A percentile compares a stretch with the other conserved stretches of the same genome.
phyloP scores from a whole-genome alignment of 92 coral and sea anemone genomes.

The Palythoa caribaeorum region DNA sequence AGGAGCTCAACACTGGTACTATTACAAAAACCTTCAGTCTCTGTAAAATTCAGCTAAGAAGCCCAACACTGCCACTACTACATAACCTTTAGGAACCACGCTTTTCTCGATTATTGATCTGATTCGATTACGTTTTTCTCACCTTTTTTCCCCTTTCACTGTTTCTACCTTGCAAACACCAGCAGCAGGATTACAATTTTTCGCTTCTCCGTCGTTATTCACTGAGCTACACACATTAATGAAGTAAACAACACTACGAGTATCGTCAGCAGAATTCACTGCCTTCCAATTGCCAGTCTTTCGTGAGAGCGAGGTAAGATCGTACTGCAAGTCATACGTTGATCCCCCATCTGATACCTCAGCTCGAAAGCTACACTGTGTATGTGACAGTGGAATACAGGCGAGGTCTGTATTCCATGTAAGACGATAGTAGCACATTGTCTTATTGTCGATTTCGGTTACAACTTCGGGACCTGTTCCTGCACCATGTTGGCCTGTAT shows the following conservation, averaged over 20 bases:
- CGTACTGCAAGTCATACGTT: constrained; percentile 66
- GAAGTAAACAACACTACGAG: constrained; percentile 51
- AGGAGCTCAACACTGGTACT: too few relatives aligned
- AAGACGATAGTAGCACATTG: constrained; percentile 47
- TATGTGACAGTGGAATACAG: constrained; percentile 82
- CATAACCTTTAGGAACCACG: too few relatives aligned
- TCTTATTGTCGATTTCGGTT: constrained; percentile 40
- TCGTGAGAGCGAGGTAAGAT: constrained; percentile 74
- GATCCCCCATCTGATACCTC: constrained; percentile 9
- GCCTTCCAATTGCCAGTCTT: constrained; percentile 83
- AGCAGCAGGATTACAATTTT: constrained; percentile 67
- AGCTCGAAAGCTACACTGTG: constrained; percentile 81
- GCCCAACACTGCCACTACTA: too few relatives aligned
- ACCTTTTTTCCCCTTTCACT: constrained; percentile 43
- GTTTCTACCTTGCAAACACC: constrained; percentile 85
- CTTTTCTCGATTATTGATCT: background rate
- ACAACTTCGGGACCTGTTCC: constrained; percentile 28
- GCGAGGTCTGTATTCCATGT: constrained; percentile 77
- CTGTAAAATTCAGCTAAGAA: too few relatives aligned
- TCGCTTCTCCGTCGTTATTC: constrained; percentile 53
- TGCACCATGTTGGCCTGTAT: constrained; percentile 25
- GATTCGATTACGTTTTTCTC: background rate
- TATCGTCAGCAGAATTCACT: constrained; percentile 15
- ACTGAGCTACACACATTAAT: constrained; percentile 91
- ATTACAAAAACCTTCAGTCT: too few relatives aligned